Conservation (phyloP, 1,140 invertebrate genomes). For the Drosophila lacteicornis region DNA sequence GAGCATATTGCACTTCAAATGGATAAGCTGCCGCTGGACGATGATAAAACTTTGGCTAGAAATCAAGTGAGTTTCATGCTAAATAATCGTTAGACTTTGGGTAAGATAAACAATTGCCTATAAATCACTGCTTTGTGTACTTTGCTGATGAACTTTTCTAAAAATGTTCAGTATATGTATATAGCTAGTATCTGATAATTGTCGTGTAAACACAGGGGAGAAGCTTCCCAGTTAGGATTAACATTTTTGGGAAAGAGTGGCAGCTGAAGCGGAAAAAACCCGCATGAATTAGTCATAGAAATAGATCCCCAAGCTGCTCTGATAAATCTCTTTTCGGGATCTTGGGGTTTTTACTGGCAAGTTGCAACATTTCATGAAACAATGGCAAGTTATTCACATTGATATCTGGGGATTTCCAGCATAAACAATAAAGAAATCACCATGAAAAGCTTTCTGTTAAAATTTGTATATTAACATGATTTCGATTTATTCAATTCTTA, state of each 20-base stretch:
- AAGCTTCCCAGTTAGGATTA: conserved; percentile 6
- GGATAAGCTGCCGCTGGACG: conserved; percentile 42
- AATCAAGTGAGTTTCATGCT: conserved; percentile 50
- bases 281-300: conserved; percentile 14
- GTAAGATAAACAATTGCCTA: conserved; percentile 6
- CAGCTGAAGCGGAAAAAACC: conserved; percentile 35
- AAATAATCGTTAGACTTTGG: not conserved
- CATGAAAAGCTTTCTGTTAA: no score
- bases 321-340: not conserved
- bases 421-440: no score
- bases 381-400: not conserved
- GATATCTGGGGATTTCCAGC: not conserved
- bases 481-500: no score
- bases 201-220: conserved; percentile 7
- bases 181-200: conserved; percentile 24
- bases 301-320: conserved; percentile 19
- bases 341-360: not conserved
- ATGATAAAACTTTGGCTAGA: conserved; percentile 30
- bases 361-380: conserved; percentile 3
- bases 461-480: no score
- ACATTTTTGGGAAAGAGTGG: conserved; percentile 16
- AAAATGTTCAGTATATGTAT: not conserved
- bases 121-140: conserved; percentile 26
- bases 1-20: conserved; percentile 61
- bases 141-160: not conserved